Evolutionary conservation across 2,888 invertebrate species (phyloP).

Genomic region (Rhamphomyia laevipes): DNA sequence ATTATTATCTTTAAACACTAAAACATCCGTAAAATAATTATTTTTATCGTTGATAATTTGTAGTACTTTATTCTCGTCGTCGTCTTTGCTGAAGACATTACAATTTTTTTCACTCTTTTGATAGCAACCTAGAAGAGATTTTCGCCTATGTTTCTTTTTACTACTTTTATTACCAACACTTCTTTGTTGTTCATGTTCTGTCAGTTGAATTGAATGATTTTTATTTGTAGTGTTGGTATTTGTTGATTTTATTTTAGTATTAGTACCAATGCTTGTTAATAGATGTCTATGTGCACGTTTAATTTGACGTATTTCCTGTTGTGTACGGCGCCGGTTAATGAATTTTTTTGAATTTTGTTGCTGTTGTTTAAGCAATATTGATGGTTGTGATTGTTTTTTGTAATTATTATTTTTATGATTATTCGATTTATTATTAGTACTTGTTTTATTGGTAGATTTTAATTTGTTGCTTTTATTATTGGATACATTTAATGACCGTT

Average conservation of each 20-base stretch:
- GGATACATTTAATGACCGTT: no score
- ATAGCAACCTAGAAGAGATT: no score
- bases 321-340: slow-evolving; percentile 24
- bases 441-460: no score
- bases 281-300: slow-evolving; percentile 36
- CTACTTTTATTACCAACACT: background rate
- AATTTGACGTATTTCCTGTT: slow-evolving; percentile 27
- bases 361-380: no score
- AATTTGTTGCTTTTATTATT: no score
- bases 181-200: background rate
- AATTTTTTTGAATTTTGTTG: background rate
- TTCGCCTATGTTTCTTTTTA: no score
- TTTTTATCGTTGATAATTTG: no score
- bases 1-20: background rate
- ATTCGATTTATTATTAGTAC: no score
- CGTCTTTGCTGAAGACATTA: slow-evolving; percentile 23
- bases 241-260: slow-evolving; percentile 10
- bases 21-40: background rate
- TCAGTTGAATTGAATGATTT: background rate
- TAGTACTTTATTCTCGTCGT: no score
- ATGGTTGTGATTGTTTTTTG: no score
- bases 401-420: no score
- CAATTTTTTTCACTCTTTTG: background rate
- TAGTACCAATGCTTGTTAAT: slow-evolving; percentile 31
- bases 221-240: slow-evolving; percentile 3